Percentiles rank a stretch among this genome's conserved stretches.
Conservation (phyloP, 2,888 invertebrate species). For the Yponomeuta malinellus region DNA sequence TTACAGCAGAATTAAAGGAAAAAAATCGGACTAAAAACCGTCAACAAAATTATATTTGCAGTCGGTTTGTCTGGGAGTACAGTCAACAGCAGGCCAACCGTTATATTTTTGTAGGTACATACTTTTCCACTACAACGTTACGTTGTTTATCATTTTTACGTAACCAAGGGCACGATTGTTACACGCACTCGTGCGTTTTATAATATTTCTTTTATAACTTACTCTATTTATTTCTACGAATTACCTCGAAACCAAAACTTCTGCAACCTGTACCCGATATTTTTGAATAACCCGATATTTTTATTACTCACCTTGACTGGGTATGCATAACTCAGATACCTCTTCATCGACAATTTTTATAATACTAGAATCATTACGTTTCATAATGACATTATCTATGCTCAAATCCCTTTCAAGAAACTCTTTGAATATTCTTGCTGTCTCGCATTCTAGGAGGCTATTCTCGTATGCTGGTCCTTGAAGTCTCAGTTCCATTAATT, state of each 20-base stretch:
- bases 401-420: constrained; percentile 31
- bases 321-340: constrained; percentile 32
- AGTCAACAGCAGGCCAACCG: too few relatives aligned
- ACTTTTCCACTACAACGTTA: too few relatives aligned
- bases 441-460: constrained; percentile 33
- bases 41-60: too few relatives aligned
- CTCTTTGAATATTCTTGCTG: constrained; percentile 34
- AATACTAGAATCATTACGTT: constrained; percentile 29
- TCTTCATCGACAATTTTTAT: constrained; percentile 15
- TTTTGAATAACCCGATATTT: background rate
- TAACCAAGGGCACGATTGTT: too few relatives aligned
- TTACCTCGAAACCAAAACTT: background rate
- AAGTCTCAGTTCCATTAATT: constrained; percentile 27
- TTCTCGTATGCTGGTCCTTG: constrained; percentile 33
- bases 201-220: too few relatives aligned
- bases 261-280: background rate
- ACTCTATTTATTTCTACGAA: background rate
- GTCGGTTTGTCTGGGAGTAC: too few relatives aligned
- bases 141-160: too few relatives aligned
- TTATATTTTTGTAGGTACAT: too few relatives aligned
- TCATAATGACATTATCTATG: constrained; percentile 27
- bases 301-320: constrained; percentile 33
- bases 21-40: too few relatives aligned
- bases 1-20: too few relatives aligned
- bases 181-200: too few relatives aligned